A percentile compares a stretch with the other conserved stretches of the same genome.
Evolutionary conservation across 2,888 invertebrate species (phyloP).

Genomic region (Pristionchus exspectatus): DNA sequence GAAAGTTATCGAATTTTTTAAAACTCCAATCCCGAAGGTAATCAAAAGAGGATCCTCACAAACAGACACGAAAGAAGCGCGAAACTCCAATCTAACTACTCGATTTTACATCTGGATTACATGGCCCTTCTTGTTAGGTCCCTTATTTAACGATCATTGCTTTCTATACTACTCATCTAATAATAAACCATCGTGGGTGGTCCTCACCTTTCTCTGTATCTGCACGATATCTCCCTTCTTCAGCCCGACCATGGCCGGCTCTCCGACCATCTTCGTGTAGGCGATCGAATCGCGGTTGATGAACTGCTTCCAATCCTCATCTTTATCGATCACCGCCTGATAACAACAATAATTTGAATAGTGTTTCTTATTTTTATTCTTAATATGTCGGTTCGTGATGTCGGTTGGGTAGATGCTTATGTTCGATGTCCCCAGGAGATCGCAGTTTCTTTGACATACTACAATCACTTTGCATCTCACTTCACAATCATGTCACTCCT

Average conservation of each 20-base stretch:
- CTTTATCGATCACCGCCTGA: conserved; percentile 89
- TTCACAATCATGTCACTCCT: too few relatives aligned
- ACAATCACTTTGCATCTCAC: background rate
- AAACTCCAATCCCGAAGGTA: too few relatives aligned
- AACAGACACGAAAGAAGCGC: too few relatives aligned
- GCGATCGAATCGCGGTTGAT: conserved; percentile 92
- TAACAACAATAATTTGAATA: too few relatives aligned
- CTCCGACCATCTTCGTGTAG: conserved; percentile 91
- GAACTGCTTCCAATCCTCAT: conserved; percentile 96
- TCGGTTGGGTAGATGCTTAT: too few relatives aligned
- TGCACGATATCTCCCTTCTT: conserved; percentile 96
- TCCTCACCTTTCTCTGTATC: conserved; percentile 94
- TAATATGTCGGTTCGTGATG: too few relatives aligned
- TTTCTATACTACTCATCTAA: conserved; percentile 92
- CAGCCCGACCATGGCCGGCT: conserved; percentile 88
- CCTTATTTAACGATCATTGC: conserved; percentile 89
- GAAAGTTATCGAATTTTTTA: too few relatives aligned
- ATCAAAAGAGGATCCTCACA: too few relatives aligned
- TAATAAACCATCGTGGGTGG: conserved; percentile 95
- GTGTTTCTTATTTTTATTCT: too few relatives aligned
- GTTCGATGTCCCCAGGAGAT: too few relatives aligned
- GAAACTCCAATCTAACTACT: too few relatives aligned
- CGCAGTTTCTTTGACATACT: background rate
- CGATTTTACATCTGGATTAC: conserved; percentile 95
- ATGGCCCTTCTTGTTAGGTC: too few relatives aligned